These are phyloP conservation scores for Ormyrus labotus DNA, from an alignment of 2,888 invertebrate species.

Conservation along the genomic window DNA sequence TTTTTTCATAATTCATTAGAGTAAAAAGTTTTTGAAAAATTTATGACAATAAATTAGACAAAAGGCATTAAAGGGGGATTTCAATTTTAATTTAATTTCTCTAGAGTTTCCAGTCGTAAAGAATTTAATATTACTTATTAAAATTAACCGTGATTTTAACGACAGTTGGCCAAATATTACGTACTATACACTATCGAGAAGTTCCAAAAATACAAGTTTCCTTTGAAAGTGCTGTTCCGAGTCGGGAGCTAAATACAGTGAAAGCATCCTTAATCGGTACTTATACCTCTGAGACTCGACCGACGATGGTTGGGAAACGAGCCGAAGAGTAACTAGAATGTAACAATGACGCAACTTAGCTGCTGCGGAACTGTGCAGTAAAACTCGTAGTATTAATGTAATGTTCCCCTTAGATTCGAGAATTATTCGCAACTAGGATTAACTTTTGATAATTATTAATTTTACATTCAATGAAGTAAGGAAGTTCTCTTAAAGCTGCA, in stretches of 20 bases:
- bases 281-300: constrained; percentile 27
- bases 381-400: constrained; percentile 40
- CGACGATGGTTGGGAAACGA: constrained; percentile 33
- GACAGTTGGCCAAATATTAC: too few relatives aligned
- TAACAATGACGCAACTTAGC: constrained; percentile 42
- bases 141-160: neutral
- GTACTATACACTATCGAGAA: neutral
- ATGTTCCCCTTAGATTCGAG: constrained; percentile 17
- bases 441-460: constrained; percentile 37
- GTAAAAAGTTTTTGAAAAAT: too few relatives aligned
- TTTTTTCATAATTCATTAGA: too few relatives aligned
- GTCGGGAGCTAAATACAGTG: constrained; percentile 7
- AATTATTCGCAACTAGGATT: constrained; percentile 20
- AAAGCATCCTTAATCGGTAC: constrained; percentile 36
- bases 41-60: too few relatives aligned
- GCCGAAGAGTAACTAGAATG: constrained; percentile 36
- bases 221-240: constrained; percentile 19
- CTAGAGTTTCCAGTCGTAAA: too few relatives aligned
- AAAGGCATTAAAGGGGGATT: too few relatives aligned
- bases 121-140: neutral
- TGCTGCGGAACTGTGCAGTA: constrained; percentile 22
- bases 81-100: too few relatives aligned
- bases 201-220: constrained; percentile 24
- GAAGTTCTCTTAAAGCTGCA: neutral
- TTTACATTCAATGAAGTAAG: constrained; percentile 7